Evolutionary conservation across 2,113 vertebrate genomes (phyloP).

Genomic region (Archocentrus centrarchus): DNA sequence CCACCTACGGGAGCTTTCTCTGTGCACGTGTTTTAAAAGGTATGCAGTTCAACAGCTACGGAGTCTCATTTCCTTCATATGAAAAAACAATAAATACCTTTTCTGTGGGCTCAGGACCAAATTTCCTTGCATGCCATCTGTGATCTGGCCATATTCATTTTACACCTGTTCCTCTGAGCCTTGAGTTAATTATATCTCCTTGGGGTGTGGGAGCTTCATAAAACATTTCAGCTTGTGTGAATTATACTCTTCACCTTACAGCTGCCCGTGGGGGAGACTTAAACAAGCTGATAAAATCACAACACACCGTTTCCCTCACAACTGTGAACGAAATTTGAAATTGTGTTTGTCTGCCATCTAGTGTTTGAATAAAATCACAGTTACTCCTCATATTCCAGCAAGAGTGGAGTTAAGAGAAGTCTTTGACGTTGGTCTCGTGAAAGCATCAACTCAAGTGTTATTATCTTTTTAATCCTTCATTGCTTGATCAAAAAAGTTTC

Average conservation of each 20-base stretch:
- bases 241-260: not conserved
- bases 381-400: not conserved
- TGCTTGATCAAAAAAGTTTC: not conserved
- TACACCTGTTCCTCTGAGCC: not conserved
- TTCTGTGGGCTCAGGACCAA: not conserved
- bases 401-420: too few relatives aligned
- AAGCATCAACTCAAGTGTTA: accelerated
- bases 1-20: slow-evolving; percentile 13
- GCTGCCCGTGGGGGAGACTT: not conserved
- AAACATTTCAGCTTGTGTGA: slow-evolving; percentile 1
- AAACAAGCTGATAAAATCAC: not conserved
- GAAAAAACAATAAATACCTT: slow-evolving; percentile 22
- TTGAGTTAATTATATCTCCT: slow-evolving; percentile 6
- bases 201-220: not conserved
- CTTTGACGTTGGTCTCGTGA: not conserved
- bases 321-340: not conserved
- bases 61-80: not conserved
- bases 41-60: not conserved
- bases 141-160: slow-evolving; percentile 19
- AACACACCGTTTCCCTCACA: not conserved
- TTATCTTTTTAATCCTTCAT: too few relatives aligned
- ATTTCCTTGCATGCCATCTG: not conserved
- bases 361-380: slow-evolving; percentile 10
- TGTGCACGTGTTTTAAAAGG: slow-evolving; percentile 6
- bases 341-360: slow-evolving; percentile 60